Evolutionary conservation across 2,888 invertebrate species (phyloP).

Genomic region (Ornithoptera priamus): DNA sequence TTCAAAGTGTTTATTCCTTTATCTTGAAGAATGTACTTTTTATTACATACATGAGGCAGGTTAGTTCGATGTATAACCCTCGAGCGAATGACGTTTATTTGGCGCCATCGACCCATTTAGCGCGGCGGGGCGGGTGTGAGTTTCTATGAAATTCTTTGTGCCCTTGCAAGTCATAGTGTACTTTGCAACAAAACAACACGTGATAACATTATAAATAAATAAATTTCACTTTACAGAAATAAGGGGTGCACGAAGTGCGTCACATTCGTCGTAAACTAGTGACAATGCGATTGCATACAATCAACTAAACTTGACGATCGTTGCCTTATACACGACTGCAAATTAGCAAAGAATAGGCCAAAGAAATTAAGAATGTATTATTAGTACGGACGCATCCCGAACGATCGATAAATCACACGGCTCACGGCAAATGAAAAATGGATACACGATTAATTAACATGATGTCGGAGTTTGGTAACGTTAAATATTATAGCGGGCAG

Average conservation of each 20-base stretch:
- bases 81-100: conserved; percentile 66
- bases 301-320: conserved; percentile 61
- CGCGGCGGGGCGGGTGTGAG: conserved; percentile 65
- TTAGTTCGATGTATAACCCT: conserved; percentile 48
- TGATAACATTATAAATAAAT: conserved; percentile 46
- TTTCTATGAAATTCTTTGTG: conserved; percentile 60
- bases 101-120: conserved; percentile 79
- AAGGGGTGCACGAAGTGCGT: conserved; percentile 76
- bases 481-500: conserved; percentile 67
- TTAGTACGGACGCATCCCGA: conserved; percentile 63
- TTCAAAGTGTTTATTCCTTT: too few species aligned
- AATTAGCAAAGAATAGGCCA: conserved; percentile 75
- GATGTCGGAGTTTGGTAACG: conserved; percentile 69
- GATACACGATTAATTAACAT: conserved; percentile 72
- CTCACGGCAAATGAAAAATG: conserved; percentile 76
- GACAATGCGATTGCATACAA: conserved; percentile 75
- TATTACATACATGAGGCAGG: conserved; percentile 33
- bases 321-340: conserved; percentile 56
- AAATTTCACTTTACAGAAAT: conserved; percentile 64
- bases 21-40: not conserved
- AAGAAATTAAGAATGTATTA: conserved; percentile 77
- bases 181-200: conserved; percentile 57
- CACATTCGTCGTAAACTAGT: conserved; percentile 67
- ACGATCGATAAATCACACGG: conserved; percentile 76
- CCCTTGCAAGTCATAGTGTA: conserved; percentile 55